phyloP scores from a whole-genome alignment of 2,797 vertebrate species.

The Catostomus latipinnis region DNA sequence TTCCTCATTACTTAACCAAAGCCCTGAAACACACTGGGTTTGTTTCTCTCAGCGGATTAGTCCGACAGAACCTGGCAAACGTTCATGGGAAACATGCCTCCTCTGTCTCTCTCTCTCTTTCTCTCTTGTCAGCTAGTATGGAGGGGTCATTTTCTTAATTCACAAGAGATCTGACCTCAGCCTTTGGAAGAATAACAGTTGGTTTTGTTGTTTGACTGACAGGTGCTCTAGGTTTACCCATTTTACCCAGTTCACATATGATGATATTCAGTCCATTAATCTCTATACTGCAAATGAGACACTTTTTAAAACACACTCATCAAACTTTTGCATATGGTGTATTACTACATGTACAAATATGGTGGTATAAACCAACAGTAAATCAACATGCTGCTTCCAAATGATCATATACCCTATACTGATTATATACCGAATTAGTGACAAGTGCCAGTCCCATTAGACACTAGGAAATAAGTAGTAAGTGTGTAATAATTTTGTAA shows the following conservation, averaged over 20 bases:
- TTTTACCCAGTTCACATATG: conserved; percentile 28
- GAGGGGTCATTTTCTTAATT: conserved; percentile 54
- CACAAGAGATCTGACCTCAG: conserved; percentile 50
- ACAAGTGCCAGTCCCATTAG: no score
- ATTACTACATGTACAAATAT: background rate
- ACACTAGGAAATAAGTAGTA: no score
- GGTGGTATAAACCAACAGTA: background rate
- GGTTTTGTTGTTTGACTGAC: conserved; percentile 51
- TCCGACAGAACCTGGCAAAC: conserved; percentile 63
- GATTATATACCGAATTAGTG: no score
- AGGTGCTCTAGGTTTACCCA: conserved; percentile 17
- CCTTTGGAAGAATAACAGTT: conserved; percentile 51
- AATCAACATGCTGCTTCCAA: no score
- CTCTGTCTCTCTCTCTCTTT: conserved; percentile 39
- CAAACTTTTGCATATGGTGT: background rate
- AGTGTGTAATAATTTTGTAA: no score
- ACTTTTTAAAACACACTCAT: conserved; percentile 10
- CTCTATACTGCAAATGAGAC: conserved; percentile 41
- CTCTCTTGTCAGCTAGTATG: conserved; percentile 39
- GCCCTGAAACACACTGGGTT: conserved; percentile 57
- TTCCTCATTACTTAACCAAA: conserved; percentile 62
- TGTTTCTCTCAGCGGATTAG: conserved; percentile 67
- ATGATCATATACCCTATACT: no score
- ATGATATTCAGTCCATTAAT: conserved; percentile 52
- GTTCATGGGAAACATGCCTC: conserved; percentile 66